phyloP scores from a whole-genome alignment of 2,797 vertebrate genomes.

The Pangasius macronema region DNA sequence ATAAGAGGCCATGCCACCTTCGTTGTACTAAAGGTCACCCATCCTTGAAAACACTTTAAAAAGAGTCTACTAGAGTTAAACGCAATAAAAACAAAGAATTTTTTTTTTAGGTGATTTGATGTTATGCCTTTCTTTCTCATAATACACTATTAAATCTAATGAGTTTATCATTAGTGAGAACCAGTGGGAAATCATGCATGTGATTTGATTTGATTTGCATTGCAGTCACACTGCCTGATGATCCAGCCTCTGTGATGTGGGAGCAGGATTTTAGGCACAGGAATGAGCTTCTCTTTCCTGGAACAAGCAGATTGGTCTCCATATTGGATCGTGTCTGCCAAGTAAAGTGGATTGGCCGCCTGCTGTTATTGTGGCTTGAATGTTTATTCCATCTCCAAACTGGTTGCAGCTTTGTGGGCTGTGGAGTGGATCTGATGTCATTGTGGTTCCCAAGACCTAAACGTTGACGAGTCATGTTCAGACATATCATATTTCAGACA shows the following conservation, averaged over 20 bases:
- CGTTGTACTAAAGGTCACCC: too few species aligned
- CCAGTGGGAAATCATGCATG: conserved; percentile 6
- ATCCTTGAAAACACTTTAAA: neutral
- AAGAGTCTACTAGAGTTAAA: neutral
- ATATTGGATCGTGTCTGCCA: conserved; percentile 55
- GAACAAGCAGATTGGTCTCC: conserved; percentile 63
- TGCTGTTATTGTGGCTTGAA: conserved; percentile 63
- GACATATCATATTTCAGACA: neutral
- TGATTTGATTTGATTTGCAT: conserved; percentile 26
- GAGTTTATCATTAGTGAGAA: conserved; percentile 47
- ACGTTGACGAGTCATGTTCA: neutral
- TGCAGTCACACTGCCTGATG: conserved; percentile 50
- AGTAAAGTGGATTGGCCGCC: conserved; percentile 69
- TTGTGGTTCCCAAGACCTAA: neutral
- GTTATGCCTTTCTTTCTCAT: neutral
- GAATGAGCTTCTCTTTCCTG: conserved; percentile 53
- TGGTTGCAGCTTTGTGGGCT: conserved; percentile 30
- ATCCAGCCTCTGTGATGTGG: conserved; percentile 49
- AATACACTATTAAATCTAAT: conserved; percentile 18
- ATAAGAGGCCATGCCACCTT: too few species aligned
- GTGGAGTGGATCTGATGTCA: conserved; percentile 10
- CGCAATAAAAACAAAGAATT: neutral
- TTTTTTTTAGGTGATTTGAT: neutral
- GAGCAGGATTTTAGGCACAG: conserved; percentile 47
- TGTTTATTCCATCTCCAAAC: conserved; percentile 39